Percentiles rank a stretch among this genome's conserved stretches.
Conservation (phyloP, 2,113 vertebrate genomes). For the Gadus chalcogrammus region DNA sequence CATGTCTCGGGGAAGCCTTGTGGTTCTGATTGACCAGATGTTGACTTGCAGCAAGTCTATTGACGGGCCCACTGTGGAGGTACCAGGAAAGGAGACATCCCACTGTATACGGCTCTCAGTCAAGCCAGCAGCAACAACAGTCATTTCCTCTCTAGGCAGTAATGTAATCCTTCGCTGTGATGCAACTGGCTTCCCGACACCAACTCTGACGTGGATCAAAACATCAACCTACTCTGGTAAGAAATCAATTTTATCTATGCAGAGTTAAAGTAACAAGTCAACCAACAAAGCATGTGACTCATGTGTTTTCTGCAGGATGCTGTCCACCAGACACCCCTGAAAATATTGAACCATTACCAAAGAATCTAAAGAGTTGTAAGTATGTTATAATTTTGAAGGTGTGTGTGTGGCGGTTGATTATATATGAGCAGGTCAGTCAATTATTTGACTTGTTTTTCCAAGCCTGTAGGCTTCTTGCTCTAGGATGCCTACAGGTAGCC, state of each 20-base stretch:
- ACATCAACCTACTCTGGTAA: constrained; percentile 77
- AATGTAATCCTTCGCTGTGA: constrained; percentile 89
- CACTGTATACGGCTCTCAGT: constrained; percentile 83
- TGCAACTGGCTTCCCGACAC: constrained; percentile 84
- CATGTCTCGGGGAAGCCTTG: constrained; percentile 67
- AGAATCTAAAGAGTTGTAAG: constrained; percentile 65
- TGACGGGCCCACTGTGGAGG: constrained; percentile 71
- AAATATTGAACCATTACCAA: constrained; percentile 52
- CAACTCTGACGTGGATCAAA: constrained; percentile 82
- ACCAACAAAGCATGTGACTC: neutral
- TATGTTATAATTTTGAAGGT: constrained; percentile 3
- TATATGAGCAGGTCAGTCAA: no score
- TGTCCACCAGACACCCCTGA: constrained; percentile 46
- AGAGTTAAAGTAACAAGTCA: neutral
- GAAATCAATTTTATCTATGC: neutral
- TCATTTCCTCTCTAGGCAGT: constrained; percentile 83
- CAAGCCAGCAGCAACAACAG: constrained; percentile 84
- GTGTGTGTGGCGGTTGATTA: no score
- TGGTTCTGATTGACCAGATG: constrained; percentile 81
- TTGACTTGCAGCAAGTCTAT: constrained; percentile 80
- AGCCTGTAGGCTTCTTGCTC: no score
- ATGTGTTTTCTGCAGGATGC: constrained; percentile 51
- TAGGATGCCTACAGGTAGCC: no score
- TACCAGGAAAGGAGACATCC: constrained; percentile 77
- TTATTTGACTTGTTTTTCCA: no score